Base-by-base conservation (phyloP, 2,113 vertebrate species). In the Polyodon spathula region DNA sequence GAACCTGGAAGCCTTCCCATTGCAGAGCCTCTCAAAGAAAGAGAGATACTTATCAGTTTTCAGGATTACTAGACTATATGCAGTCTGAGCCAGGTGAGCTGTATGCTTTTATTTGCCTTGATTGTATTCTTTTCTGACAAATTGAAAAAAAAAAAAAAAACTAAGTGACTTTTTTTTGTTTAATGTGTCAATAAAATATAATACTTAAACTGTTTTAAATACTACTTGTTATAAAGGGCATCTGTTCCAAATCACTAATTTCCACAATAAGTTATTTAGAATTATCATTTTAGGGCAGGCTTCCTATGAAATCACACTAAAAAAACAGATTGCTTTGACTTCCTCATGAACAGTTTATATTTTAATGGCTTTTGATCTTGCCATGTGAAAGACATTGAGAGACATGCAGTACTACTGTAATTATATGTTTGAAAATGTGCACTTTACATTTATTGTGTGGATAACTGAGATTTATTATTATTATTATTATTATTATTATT, bases 201-300 rank as follows among this genome's bases (percentile, higher is more conserved):
- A 27, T 27, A 27, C 1, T 1, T 27, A 27, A 27, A 27, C 27
- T 27, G 27, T 27, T 27, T 27, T 27, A 27, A 27, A 27, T 27
- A 27, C 27, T 3, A 27, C 27, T n/a, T n/a, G n/a, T n/a, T n/a
- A n/a, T n/a, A n/a, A n/a, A n/a, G 14, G 61, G 59, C 66, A 64
- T 57, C 50, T 70, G 60, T 44, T 71, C 48, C 41, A 37, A 60
- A 64, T 66, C 51, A 63, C 46, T 27, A 27, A 40, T 42, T 15
- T 40, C 60, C 54, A 41, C 39, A 16, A 27, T 44, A 38, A 17
- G 40, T 51, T 11, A 48, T 42, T n/a, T 48, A 41, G 56, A 15
- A 15, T 4, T 17, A 4, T 37, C 38, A 27, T 63, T 38, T 58
- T 17, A 41, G 40, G 54, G 55, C 66, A 68, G 65, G 27, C 27